Conservation (phyloP, 2,113 vertebrate genomes). For the Recurvirostra avosetta region DNA sequence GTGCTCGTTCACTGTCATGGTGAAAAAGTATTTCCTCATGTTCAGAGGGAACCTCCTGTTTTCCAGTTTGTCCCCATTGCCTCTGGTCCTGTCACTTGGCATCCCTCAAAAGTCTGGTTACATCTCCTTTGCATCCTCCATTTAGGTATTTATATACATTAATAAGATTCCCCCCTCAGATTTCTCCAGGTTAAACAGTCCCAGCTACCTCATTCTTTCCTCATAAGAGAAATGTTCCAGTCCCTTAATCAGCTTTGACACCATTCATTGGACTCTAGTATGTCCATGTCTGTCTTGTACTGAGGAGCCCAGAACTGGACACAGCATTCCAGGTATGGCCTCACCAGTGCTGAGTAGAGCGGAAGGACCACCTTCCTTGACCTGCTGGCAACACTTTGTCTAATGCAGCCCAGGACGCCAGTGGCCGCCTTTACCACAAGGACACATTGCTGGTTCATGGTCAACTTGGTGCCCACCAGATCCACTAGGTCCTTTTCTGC, state of each 20-base stretch:
- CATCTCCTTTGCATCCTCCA: background rate
- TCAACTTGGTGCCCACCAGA: background rate
- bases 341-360: background rate
- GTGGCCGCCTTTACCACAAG: background rate
- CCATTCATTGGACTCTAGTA: background rate
- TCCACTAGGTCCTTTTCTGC: background rate
- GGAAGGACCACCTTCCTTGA: background rate
- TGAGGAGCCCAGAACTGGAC: background rate
- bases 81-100: background rate
- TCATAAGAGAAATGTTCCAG: background rate
- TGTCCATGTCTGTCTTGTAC: background rate
- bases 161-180: background rate
- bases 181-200: background rate
- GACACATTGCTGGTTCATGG: background rate
- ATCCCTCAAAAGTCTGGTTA: background rate
- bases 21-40: background rate
- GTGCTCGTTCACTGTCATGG: fast-evolving
- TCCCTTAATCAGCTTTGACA: background rate
- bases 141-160: background rate
- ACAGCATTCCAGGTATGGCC: background rate
- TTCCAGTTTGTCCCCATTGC: background rate
- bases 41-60: background rate
- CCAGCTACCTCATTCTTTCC: background rate
- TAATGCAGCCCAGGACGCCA: background rate
- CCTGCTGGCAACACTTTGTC: background rate